Evolutionary conservation across 2,113 vertebrate species (phyloP), one percentile per base, ranked within the genome.

Genomic region (Macrotis lagotis): DNA sequence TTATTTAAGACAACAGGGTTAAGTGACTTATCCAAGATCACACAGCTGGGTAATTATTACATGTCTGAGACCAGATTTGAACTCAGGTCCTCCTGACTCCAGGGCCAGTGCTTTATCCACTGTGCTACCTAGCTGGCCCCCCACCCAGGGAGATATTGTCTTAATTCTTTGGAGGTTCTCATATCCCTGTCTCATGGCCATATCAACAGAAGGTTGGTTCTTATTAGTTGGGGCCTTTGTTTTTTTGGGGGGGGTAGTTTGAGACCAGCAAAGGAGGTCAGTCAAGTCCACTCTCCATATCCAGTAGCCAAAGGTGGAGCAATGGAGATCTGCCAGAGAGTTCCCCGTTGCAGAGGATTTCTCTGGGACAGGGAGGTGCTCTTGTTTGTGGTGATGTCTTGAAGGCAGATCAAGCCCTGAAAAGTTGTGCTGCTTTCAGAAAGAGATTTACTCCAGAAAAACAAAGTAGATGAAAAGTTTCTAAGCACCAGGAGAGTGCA

Each of bases 321-420:
- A 16, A 37, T 31, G 10, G 55, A 66, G 55, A 66, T 37, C 11
- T 14, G 28, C 28, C 31, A 66, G 55, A 66, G 28, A 26, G 25
- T 28, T 28, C 11, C 55, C 12, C 3, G 11, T 4, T 4, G 31
- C 10, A 66, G 55, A 66, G 55, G 10, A 66, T 37, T 66, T 14
- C 55, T 99, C 99, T 98, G 99, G 98, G 98, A 98, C 98, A 98
- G 99, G 96, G 52, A 53, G 7, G 25, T 25, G 25, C 52, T 99
- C 98, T 99, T 98, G 99, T 99, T 99, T 99, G 99, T 98, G 99
- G 99, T 98, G 98, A 97, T 92, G 97, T 97, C 95, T 53, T 89
- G 37, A 44, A 53, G 25, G 7, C 50, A 8, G 92, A 37, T 12
- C 55, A 31, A 66, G 55, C 28, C 97, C 99, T 98, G 99, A 99